A percentile compares a stretch with the other conserved stretches of the same genome.
These are phyloP conservation scores for Drosophila aff. DNA, from an alignment of 1,140 invertebrate species.

Conservation along the genomic window DNA sequence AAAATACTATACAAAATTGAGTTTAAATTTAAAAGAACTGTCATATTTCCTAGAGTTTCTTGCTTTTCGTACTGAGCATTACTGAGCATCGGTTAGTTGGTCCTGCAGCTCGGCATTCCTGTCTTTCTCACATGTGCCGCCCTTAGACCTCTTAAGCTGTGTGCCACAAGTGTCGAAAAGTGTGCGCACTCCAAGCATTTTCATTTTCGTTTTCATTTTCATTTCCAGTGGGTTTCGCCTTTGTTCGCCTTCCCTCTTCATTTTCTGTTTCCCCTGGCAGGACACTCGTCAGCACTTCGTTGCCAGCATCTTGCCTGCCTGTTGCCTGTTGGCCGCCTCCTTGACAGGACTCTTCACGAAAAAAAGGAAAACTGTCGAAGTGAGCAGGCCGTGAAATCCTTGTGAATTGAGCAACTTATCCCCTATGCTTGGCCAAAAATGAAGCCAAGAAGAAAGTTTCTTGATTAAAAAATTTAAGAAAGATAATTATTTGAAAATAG, in stretches of 20 bases:
- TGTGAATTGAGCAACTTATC: conserved; percentile 4
- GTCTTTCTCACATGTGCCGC: background rate
- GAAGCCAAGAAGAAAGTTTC: background rate
- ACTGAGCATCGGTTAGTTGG: conserved; percentile 2
- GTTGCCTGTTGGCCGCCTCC: conserved; percentile 26
- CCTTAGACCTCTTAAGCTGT: conserved; percentile 22
- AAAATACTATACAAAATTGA: background rate
- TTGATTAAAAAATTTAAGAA: background rate
- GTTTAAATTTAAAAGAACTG: background rate
- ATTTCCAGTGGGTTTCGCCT: conserved; percentile 19
- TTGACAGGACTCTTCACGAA: conserved; percentile 23
- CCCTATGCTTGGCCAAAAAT: background rate
- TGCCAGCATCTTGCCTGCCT: conserved; percentile 21
- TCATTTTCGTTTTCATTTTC: conserved; percentile 13
- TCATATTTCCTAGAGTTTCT: background rate
- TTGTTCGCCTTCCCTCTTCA: conserved; percentile 8
- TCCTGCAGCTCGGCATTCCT: background rate
- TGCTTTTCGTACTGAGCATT: background rate
- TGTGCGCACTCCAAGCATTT: conserved; percentile 52
- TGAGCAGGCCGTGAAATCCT: conserved; percentile 19
- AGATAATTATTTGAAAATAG: background rate
- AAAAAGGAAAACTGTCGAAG: conserved; percentile 3
- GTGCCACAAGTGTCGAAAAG: conserved; percentile 69
- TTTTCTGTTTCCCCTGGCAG: conserved; percentile 24
- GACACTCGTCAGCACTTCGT: conserved; percentile 56